Percentiles rank a stretch among this genome's conserved stretches.
These are phyloP conservation scores for Rosalia funebris DNA, from an alignment of 2,888 invertebrate species.

Conservation along the genomic window DNA sequence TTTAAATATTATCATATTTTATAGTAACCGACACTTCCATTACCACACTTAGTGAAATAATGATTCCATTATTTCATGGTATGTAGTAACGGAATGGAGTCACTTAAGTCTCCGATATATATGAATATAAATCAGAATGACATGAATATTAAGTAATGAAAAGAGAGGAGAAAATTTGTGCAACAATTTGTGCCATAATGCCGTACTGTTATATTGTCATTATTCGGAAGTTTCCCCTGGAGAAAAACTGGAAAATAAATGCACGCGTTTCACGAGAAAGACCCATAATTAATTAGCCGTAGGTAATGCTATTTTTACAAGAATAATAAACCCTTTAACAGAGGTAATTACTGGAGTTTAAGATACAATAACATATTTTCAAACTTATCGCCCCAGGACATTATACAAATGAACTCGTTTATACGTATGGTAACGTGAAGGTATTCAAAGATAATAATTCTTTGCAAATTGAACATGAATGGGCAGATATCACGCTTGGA, in stretches of 20 bases:
- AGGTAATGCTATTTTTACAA: not conserved
- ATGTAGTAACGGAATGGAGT: too few relatives aligned
- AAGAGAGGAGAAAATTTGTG: too few relatives aligned
- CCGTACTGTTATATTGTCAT: too few relatives aligned
- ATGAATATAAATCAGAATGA: too few relatives aligned
- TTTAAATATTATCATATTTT: too few relatives aligned
- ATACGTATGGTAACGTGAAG: constrained; percentile 17
- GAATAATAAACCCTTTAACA: not conserved
- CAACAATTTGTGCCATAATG: too few relatives aligned
- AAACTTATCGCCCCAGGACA: constrained; percentile 21
- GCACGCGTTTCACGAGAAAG: not conserved
- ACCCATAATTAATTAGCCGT: not conserved
- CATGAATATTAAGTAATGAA: too few relatives aligned
- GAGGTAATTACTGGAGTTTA: constrained; percentile 20
- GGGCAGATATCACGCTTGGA: constrained; percentile 26
- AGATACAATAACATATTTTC: constrained; percentile 19
- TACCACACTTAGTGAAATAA: too few relatives aligned
- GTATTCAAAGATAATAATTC: constrained; percentile 28
- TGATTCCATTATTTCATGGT: too few relatives aligned
- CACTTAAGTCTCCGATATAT: too few relatives aligned
- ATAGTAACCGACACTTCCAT: too few relatives aligned
- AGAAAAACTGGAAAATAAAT: not conserved
- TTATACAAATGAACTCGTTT: constrained; percentile 29
- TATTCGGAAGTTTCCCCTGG: too few relatives aligned
- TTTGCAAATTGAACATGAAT: constrained; percentile 32